phyloP scores from a whole-genome alignment of 2,888 invertebrate species.

The Thecocarcelia acutangulata region DNA sequence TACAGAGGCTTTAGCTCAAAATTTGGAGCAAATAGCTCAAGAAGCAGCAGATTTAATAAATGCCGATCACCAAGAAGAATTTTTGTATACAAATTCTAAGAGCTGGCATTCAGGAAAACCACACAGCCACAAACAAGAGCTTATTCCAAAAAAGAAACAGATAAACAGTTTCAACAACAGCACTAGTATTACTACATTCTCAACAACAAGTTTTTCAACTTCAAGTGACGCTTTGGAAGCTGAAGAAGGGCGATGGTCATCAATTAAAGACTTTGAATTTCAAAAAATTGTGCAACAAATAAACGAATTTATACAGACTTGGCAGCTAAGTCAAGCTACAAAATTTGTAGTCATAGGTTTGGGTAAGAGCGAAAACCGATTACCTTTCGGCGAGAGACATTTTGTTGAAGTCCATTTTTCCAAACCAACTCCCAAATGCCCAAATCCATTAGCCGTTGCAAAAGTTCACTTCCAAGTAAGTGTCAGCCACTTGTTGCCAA shows the following conservation, averaged over 20 bases:
- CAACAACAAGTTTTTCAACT: conserved; percentile 2
- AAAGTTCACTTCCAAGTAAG: conserved; percentile 77
- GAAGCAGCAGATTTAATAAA: conserved; percentile 71
- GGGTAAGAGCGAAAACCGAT: conserved; percentile 62
- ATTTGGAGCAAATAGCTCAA: conserved; percentile 70
- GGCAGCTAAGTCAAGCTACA: conserved; percentile 76
- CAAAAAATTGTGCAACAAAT: conserved; percentile 71
- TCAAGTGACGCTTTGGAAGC: not conserved
- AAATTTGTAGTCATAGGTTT: conserved; percentile 75
- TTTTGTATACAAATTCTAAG: conserved; percentile 73
- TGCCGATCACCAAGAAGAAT: conserved; percentile 72
- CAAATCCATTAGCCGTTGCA: conserved; percentile 78
- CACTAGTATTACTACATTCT: not conserved
- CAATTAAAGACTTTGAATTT: conserved; percentile 73
- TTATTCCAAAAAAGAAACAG: not conserved
- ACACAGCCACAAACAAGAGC: not conserved
- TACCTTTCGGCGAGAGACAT: conserved; percentile 72
- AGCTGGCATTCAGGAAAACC: not conserved
- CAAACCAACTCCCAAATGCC: conserved; percentile 76
- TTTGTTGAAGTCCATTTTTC: conserved; percentile 78
- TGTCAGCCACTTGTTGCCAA: conserved; percentile 72
- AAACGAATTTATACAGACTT: conserved; percentile 74
- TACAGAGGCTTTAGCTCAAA: not conserved
- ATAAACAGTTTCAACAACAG: not conserved
- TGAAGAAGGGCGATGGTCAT: conserved; percentile 53